Evolutionary conservation across 2,888 invertebrate genomes (phyloP), one percentile per base, ranked within the genome.

Genomic region (Esperia sulphurella): DNA sequence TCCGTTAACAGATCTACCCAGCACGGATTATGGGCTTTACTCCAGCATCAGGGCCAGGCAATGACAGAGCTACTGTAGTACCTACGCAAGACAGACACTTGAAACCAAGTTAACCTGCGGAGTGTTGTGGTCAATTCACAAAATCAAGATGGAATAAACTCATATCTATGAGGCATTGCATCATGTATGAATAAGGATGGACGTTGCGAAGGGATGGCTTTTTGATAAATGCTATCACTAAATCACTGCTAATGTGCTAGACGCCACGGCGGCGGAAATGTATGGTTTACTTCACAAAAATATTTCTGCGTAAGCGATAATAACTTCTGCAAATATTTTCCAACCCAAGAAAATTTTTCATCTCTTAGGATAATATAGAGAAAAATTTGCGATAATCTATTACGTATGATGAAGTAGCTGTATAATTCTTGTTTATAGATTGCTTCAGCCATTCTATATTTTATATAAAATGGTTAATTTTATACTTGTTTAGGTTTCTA

Each of bases 201-300:
- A 37, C 46, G 41, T 10, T 46, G 13, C 14, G 14, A 21, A 46
- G 46, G 57, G 46, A 41, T 67, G 63, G 55, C 64, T 59, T 63
- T 71, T 68, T 81, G 77, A 81, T 78, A 70, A 75, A 82, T 79
- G 71, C 58, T 59, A 66, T 69, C 71, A 67, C 66, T 81, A 79
- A 78, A 81, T 79, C 82, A 79, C 64, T 39, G 52, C 62, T 72
- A 74, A 75, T 71, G 73, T 67, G 63, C 54, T 60, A 60, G 64
- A 60, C 68, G 63, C 63, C 57, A 50, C 45, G 50, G 50, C 51
- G 53, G 43, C 47, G 63, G 63, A 63, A 71, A 62, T 55, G 52
- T 57, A 54, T 45, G 56, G 48, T 46, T 53, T 48, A 45, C 49
- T 51, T 49, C 50, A 46, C 49, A 48, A 49, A 54, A 54, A 59